phyloP scores from a whole-genome alignment of 2,113 vertebrate species.

The Pantherophis guttatus region DNA sequence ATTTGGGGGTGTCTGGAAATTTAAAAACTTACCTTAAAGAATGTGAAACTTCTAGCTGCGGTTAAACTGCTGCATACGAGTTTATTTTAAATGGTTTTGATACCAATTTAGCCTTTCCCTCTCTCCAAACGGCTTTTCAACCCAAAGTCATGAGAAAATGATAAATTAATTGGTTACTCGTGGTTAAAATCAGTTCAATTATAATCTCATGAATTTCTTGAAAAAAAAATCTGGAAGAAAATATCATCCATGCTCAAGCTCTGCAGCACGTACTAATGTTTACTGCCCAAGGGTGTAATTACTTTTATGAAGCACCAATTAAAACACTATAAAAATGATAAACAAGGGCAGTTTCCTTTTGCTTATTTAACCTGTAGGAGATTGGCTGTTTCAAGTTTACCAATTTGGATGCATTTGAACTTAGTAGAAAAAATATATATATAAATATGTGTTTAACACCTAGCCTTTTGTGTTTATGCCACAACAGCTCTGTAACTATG shows the following conservation, averaged over 20 bases:
- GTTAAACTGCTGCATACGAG: background rate
- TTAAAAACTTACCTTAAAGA: background rate
- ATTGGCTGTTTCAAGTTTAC: background rate
- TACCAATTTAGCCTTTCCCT: background rate
- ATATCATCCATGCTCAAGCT: background rate
- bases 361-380: background rate
- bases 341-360: background rate
- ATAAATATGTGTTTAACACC: background rate
- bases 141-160: background rate
- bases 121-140: background rate
- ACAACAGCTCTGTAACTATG: slow-evolving; percentile 9
- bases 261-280: background rate
- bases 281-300: background rate
- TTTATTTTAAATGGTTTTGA: background rate
- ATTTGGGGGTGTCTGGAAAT: background rate
- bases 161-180: slow-evolving; percentile 11
- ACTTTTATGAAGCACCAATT: background rate
- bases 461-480: slow-evolving; percentile 13
- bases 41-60: background rate
- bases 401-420: background rate
- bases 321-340: background rate
- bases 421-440: background rate
- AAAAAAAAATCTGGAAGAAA: background rate
- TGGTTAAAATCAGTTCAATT: slow-evolving; percentile 7
- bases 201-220: background rate